phyloP scores from a whole-genome alignment of 2,888 invertebrate genomes.

The Myopa testacea region DNA sequence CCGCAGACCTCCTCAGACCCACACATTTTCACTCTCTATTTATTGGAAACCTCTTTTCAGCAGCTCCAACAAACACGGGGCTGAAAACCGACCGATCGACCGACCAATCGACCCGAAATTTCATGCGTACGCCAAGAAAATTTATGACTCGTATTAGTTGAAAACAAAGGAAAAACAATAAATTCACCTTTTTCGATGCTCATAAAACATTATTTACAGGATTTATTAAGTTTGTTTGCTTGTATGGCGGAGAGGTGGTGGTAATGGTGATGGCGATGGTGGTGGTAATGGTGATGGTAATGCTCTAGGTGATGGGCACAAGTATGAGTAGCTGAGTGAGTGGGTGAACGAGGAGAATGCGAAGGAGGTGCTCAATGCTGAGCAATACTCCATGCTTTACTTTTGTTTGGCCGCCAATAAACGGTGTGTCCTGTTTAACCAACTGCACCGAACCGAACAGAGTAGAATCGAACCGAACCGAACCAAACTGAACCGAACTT shows the following conservation, averaged over 20 bases:
- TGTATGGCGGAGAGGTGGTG: conserved; percentile 3
- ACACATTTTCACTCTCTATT: too few relatives aligned
- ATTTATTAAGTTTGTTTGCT: conserved; percentile 33
- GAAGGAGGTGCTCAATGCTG: background rate
- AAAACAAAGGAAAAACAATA: conserved; percentile 35
- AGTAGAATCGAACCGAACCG: background rate
- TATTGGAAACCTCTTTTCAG: too few relatives aligned
- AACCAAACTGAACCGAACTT: background rate
- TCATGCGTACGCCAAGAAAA: conserved; percentile 27
- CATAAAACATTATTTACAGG: conserved; percentile 38
- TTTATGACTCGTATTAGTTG: conserved; percentile 35
- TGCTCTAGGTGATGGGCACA: too few relatives aligned
- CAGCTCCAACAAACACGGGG: too few relatives aligned
- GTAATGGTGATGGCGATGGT: background rate
- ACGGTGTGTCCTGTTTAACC: background rate
- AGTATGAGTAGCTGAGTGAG: background rate
- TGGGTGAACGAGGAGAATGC: background rate
- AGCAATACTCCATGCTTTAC: background rate
- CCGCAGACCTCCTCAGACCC: too few relatives aligned
- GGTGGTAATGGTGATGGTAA: too few relatives aligned
- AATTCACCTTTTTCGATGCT: conserved; percentile 38
- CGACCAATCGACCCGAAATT: background rate
- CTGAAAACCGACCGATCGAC: too few relatives aligned
- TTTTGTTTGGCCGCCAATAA: background rate
- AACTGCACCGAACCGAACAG: conserved; percentile 12